Base-by-base conservation (phyloP, 2,888 invertebrate genomes). In the Pristionchus mayeri region DNA sequence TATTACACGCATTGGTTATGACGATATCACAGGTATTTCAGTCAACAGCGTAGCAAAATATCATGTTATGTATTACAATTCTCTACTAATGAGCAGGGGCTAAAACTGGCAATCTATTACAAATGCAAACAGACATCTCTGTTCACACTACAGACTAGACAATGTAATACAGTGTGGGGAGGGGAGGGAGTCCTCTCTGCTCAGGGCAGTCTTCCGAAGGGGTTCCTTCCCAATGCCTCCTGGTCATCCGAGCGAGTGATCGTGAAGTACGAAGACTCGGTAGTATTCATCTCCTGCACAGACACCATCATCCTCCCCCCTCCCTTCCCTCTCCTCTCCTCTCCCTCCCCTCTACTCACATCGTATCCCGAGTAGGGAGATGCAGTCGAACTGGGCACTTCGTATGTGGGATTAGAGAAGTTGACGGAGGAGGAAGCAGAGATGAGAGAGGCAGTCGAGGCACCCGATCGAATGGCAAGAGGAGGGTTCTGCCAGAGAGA, bases 281-380 rank as follows among this genome's bases (percentile, higher is more conserved):
- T 40, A 4, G 52, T 80, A n/a, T 80, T 80, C 80, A 80, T 80
- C 40, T 80, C 80, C 80, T 78, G 50, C 78, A 78, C 50, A n/a
- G 21, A 37, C 11, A 16, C 21, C 11, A 63, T 63, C 63, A 63
- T 34, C 34, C 30, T n/a, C 30, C 21, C 44, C 37, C 67, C 0
- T 67, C 67, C 67, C 34, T 3, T 37, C 30, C 21, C 67, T 2
- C 3, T 21, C 21, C 71, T 63, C 34, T 21, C 18, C 40, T 71
- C 71, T 37, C 37, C 76, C 48, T 27, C 18, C 21, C 30, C 24
- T 30, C 48, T 34, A 40, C 81, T 82, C 60, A 82, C 81, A 7
- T 60, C 44, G 27, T 63, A 52, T 63, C 81, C 81, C n/a, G 81
- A 82, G 48, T 82, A 82, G 27, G 81, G 81, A 21, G 48, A n/a